These are phyloP conservation scores for Siniperca chuatsi DNA, from an alignment of 2,113 vertebrate genomes.

Conservation along the genomic window DNA sequence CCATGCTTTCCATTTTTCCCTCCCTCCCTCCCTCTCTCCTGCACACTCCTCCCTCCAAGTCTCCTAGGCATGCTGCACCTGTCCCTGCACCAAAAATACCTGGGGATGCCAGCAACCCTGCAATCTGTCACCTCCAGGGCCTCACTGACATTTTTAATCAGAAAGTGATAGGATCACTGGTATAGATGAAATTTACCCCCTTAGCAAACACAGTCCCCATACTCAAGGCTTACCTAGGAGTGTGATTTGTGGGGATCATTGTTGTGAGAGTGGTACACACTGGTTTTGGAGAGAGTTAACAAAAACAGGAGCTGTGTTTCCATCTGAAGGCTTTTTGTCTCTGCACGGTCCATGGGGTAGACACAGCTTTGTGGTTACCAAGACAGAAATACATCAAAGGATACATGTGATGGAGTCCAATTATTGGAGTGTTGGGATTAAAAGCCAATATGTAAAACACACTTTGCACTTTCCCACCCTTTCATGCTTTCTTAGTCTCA, in stretches of 20 bases:
- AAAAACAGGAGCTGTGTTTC: constrained; percentile 63
- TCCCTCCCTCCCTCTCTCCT: constrained; percentile 48
- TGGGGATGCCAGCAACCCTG: constrained; percentile 74
- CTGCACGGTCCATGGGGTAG: constrained; percentile 43
- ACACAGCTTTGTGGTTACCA: constrained; percentile 64
- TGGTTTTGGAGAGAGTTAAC: constrained; percentile 55
- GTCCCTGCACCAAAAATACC: constrained; percentile 83
- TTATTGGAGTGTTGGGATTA: constrained; percentile 78
- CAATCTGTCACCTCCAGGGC: constrained; percentile 83
- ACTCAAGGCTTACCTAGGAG: constrained; percentile 68
- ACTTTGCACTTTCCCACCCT: constrained; percentile 64
- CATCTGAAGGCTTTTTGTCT: constrained; percentile 64
- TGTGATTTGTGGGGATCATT: constrained; percentile 64
- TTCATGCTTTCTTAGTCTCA: constrained; percentile 77
- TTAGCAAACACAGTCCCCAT: constrained; percentile 67
- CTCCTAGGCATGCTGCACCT: constrained; percentile 81
- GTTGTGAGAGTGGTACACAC: constrained; percentile 54
- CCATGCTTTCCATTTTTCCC: constrained; percentile 52
- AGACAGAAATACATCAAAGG: constrained; percentile 77
- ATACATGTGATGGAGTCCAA: constrained; percentile 77
- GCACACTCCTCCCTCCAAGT: constrained; percentile 61
- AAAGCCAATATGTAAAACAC: constrained; percentile 76
- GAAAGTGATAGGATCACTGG: constrained; percentile 77
- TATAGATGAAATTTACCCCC: constrained; percentile 77
- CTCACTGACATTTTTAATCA: constrained; percentile 84